Conservation (phyloP, 2,888 invertebrate genomes). For the Asteroscopus sphinx region DNA sequence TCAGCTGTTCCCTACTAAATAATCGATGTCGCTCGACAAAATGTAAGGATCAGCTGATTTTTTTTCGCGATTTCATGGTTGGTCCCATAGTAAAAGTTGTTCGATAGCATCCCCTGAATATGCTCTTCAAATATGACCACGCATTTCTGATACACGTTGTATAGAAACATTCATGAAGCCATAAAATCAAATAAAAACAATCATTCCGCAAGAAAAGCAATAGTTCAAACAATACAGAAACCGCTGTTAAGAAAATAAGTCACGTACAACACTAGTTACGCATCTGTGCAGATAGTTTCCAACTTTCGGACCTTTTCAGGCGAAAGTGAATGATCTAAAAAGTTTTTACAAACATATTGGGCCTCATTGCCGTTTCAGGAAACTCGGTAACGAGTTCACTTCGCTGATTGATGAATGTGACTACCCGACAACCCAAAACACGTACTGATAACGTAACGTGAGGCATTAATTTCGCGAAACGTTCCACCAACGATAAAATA, state of each 20-base stretch:
- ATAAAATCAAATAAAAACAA: conserved; percentile 25
- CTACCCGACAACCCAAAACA: conserved; percentile 68
- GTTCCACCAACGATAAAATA: conserved; percentile 66
- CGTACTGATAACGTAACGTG: conserved; percentile 77
- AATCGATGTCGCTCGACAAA: too few relatives aligned
- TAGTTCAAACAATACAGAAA: conserved; percentile 36
- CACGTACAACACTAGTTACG: conserved; percentile 65
- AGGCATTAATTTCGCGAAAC: conserved; percentile 72
- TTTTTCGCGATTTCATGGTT: too few relatives aligned
- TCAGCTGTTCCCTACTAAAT: too few relatives aligned
- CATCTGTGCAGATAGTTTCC: conserved; percentile 59
- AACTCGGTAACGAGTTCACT: conserved; percentile 87
- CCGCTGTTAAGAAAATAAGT: conserved; percentile 55
- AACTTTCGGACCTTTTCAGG: conserved; percentile 70
- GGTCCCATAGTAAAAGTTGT: too few relatives aligned
- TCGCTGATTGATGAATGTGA: conserved; percentile 85
- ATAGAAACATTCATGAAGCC: neutral
- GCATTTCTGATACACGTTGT: neutral
- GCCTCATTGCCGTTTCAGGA: conserved; percentile 76
- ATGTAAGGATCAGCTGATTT: too few relatives aligned
- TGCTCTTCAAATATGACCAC: neutral
- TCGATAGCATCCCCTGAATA: too few relatives aligned
- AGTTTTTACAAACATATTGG: conserved; percentile 81
- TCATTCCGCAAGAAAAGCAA: conserved; percentile 27
- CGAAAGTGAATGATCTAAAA: conserved; percentile 87